Evolutionary conservation across 2,113 vertebrate species (phyloP).

Genomic region (Ondatra zibethicus): DNA sequence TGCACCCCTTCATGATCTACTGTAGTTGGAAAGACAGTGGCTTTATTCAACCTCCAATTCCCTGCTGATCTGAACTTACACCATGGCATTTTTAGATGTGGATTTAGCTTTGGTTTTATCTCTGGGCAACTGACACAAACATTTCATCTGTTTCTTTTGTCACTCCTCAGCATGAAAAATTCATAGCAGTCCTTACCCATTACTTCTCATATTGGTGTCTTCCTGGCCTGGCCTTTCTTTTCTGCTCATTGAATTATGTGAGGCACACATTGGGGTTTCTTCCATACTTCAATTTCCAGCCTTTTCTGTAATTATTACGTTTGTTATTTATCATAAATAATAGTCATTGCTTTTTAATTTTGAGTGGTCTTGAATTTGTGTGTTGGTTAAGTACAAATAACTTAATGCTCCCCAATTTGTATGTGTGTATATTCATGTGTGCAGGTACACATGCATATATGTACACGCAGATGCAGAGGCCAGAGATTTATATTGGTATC

Average conservation of each 20-base stretch:
- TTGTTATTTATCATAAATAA: conserved; percentile 6
- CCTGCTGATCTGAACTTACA: conserved; percentile 47
- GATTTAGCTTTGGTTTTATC: conserved; percentile 61
- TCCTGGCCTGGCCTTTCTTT: background rate
- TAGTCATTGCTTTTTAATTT: conserved; percentile 25
- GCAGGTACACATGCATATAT: background rate
- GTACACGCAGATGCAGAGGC: background rate
- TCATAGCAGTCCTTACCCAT: background rate
- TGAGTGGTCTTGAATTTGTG: background rate
- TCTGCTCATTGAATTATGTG: conserved; percentile 20
- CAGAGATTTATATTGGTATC: too few relatives aligned
- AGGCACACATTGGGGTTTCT: background rate
- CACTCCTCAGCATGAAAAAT: background rate
- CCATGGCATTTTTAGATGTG: background rate
- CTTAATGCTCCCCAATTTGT: background rate
- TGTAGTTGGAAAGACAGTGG: background rate
- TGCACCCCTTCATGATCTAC: background rate
- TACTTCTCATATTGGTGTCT: background rate
- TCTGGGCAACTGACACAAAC: conserved; percentile 11
- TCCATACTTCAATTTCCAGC: background rate
- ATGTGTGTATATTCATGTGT: background rate
- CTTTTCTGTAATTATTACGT: background rate
- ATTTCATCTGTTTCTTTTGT: conserved; percentile 28
- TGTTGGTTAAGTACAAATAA: conserved; percentile 5
- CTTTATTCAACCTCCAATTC: background rate